Base-by-base conservation (phyloP, 2,888 invertebrate genomes). In the Ochropacha duplaris region DNA sequence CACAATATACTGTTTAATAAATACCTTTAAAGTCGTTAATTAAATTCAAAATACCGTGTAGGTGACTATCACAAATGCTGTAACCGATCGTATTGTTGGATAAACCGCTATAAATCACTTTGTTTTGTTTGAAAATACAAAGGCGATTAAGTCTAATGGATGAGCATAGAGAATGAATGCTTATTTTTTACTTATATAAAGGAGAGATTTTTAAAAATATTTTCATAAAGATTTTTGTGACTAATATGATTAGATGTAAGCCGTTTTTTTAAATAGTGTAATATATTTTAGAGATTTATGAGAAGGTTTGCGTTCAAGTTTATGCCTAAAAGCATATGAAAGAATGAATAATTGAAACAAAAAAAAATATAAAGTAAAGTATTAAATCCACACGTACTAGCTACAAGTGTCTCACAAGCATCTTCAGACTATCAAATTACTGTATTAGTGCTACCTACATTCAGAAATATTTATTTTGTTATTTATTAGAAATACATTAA, bases 121-220 rank as follows among this genome's bases (percentile, higher is more conserved):
- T 55, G 52, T 54, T 58, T 58, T 55, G 36, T 56, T 55, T 55
- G 34, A 26, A 26, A 56, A 49, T 34, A 56, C 49, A 54, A 58
- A 58, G 54, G 34, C 55, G 55, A 56, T 56, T 58, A 58, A 56
- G 56, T 49, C 31, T 52, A 56, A 58, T 55, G 58, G 54, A 58
- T 52, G 58, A 56, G 58, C 54, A 44, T 54, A 54, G 55, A 55
- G 31, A 55, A 49, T 49, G 28, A 58, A 55, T 54, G 58, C 54
- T 58, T 58, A 51, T 55, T 55, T n/a, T 58, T 55, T 58, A 31
- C 54, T 49, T 24, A 44, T 36, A 57, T 49, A 57, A 54, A 54
- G 52, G 31, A 50, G 36, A 28, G 39, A 54, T 50, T 57, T 39
- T 14, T 19, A 50, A 54, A 57, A 54, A 52, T 19, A 19, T 11